phyloP scores from a whole-genome alignment of 2,888 invertebrate species.

The Mesorhabditis sp. region DNA sequence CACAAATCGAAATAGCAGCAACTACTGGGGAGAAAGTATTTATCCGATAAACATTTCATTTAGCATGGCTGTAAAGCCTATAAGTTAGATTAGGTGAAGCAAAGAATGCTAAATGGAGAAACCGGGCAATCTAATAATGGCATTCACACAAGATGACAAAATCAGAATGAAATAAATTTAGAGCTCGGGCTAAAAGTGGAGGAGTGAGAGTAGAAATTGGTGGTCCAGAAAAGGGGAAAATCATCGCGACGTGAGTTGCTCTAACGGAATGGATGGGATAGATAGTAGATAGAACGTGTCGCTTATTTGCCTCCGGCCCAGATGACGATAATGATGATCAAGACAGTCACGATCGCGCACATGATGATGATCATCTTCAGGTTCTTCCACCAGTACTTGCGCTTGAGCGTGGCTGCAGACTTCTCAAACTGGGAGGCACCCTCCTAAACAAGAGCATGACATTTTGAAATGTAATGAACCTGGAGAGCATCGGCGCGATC shows the following conservation, averaged over 20 bases:
- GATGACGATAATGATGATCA: slow-evolving; percentile 54
- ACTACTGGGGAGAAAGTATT: too few species aligned
- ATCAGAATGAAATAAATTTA: too few species aligned
- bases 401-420: slow-evolving; percentile 58
- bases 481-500: slow-evolving; percentile 58
- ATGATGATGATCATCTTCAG: slow-evolving; percentile 59
- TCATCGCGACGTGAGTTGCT: not conserved
- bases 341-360: slow-evolving; percentile 52
- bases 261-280: not conserved
- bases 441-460: slow-evolving; percentile 40
- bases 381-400: slow-evolving; percentile 59
- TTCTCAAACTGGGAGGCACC: slow-evolving; percentile 59
- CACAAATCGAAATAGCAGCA: too few species aligned
- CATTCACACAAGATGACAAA: too few species aligned
- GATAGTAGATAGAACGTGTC: not conserved
- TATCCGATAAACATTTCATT: too few species aligned
- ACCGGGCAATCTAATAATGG: too few species aligned
- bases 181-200: not conserved
- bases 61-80: too few species aligned
- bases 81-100: too few species aligned
- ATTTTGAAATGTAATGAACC: slow-evolving; percentile 17
- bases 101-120: too few species aligned
- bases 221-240: not conserved
- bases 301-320: slow-evolving; percentile 48
- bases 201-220: not conserved